Base-by-base conservation (phyloP, 2,113 vertebrate genomes). In the Lasiurus cinereus region DNA sequence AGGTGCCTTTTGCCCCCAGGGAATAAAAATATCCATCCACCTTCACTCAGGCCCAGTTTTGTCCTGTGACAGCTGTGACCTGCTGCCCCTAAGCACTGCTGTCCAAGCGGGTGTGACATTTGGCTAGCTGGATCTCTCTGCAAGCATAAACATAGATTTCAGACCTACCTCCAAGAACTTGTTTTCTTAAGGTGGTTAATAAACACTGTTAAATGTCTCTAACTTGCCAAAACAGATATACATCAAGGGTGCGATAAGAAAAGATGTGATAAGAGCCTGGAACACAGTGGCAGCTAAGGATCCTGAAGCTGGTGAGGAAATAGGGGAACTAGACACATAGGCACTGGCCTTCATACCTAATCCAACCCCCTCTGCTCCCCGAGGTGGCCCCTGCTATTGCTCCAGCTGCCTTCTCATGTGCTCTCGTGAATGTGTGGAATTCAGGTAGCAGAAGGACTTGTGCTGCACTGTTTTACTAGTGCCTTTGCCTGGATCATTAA, bases 401-500 rank as follows among this genome's bases (percentile, higher is more conserved):
- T 79, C 78, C 21, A 6, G 12, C 73, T 52, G 16, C 36, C 59
- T 93, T 67, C 33, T 24, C 74, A 29, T 43, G 16, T 19, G 13
- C 70, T 90, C 54, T 66, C 5, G 29, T 50, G 69, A 46, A 15
- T 4, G 18, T 31, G 39, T 8, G 36, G 31, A 77, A 92, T 27
- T 82, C 73, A 83, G 88, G 46, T 46, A 64, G 72, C 39, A 24
- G 13, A 13, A 95, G 39, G 31, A 50, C 69, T 82, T 86, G 18
- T 1, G 48, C 69, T 48, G 13, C 62, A 5, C 15, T 43, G 6
- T 48, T 8, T 66, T 21, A 21, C 67, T 70, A 39, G 36, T 54
- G 27, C 82, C 90, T 46, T 73, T 78, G 83, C 56, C 76, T 93
- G 54, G 67, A 74, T 92, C 87, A 62, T 96, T 96, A 94, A 96